A percentile compares a stretch with the other conserved stretches of the same genome.
Evolutionary conservation across 1,140 invertebrate species (phyloP).

Genomic region (Formica exsecta): DNA sequence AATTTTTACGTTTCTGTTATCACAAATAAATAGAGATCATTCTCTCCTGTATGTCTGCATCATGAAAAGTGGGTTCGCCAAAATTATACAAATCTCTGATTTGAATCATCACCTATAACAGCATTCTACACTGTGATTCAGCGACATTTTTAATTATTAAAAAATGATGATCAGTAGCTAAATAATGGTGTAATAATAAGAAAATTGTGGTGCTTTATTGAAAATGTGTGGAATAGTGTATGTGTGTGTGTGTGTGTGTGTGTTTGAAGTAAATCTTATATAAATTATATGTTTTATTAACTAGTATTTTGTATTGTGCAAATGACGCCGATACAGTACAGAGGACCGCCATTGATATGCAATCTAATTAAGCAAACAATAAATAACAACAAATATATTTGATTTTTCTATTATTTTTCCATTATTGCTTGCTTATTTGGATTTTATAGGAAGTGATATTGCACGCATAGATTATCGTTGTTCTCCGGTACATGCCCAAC

Average conservation of each 20-base stretch:
- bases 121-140: neutral
- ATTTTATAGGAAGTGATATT: slow-evolving; percentile 19
- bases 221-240: neutral
- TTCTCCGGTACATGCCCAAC: slow-evolving; percentile 26
- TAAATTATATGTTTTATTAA: neutral
- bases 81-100: neutral
- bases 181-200: too few relatives aligned
- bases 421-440: slow-evolving; percentile 11
- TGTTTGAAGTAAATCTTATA: neutral
- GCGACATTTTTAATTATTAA: slow-evolving; percentile 4
- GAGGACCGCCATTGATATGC: neutral
- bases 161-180: neutral
- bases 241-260: too few relatives aligned
- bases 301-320: neutral
- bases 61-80: neutral
- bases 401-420: neutral
- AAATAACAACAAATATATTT: too few relatives aligned
- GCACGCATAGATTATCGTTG: slow-evolving; percentile 29
- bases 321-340: neutral
- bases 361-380: slow-evolving; percentile 16
- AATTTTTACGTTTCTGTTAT: neutral
- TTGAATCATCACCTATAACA: neutral
- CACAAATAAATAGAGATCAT: neutral
- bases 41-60: neutral
- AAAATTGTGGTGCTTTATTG: neutral